These are phyloP conservation scores for Acleris cristana DNA, from an alignment of 2,888 invertebrate genomes.

Conservation along the genomic window DNA sequence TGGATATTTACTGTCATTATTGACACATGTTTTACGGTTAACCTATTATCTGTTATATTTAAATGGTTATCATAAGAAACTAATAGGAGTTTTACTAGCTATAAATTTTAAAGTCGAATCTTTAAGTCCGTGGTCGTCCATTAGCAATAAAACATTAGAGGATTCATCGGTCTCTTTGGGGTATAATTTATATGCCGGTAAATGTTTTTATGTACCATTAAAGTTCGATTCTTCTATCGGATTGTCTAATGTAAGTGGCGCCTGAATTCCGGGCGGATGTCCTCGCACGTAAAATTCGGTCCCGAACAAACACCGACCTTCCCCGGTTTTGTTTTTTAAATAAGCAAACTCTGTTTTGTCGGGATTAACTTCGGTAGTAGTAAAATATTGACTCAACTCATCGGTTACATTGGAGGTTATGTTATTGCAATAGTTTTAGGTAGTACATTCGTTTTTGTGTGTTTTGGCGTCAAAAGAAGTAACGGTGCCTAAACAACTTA, in stretches of 20 bases:
- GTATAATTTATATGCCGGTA: conserved; percentile 78
- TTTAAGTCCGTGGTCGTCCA: conserved; percentile 65
- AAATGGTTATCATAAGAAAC: conserved; percentile 53
- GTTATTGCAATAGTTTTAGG: conserved; percentile 22
- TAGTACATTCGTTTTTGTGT: conserved; percentile 7
- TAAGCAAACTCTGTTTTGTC: conserved; percentile 71
- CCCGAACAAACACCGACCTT: conserved; percentile 69
- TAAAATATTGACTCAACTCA: conserved; percentile 55
- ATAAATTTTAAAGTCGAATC: conserved; percentile 63
- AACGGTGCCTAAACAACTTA: background rate
- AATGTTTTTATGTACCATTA: conserved; percentile 80
- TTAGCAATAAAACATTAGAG: conserved; percentile 76
- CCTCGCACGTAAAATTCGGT: conserved; percentile 71
- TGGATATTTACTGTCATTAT: conserved; percentile 65
- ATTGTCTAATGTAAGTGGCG: conserved; percentile 78
- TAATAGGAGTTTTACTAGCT: conserved; percentile 54
- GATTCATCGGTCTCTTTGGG: conserved; percentile 78
- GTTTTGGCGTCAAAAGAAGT: background rate
- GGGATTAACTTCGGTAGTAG: conserved; percentile 65
- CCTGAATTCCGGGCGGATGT: conserved; percentile 75
- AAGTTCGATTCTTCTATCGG: conserved; percentile 75
- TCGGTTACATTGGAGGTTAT: conserved; percentile 27
- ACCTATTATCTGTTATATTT: conserved; percentile 49
- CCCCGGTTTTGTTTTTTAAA: conserved; percentile 71
- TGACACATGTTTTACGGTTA: conserved; percentile 65